Conservation (phyloP, 2,113 vertebrate species). For the Otocyon megalotis region DNA sequence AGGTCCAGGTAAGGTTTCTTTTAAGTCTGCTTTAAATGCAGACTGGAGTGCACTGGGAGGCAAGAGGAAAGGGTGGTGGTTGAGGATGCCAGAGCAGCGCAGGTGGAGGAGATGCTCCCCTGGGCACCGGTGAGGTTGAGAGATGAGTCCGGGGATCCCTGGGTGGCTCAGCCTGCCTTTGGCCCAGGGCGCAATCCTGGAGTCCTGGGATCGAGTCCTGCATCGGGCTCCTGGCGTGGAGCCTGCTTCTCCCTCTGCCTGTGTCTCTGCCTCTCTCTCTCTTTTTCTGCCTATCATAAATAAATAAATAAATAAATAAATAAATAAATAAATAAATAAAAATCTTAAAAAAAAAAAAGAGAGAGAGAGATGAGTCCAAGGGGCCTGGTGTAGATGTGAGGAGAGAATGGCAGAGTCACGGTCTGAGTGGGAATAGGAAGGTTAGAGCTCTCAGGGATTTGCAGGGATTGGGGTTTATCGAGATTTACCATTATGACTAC, state of each 20-base stretch:
- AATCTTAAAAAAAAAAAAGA: no score
- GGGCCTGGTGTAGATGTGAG: background rate
- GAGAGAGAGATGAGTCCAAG: background rate
- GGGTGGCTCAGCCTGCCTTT: no score
- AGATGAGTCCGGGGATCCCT: background rate
- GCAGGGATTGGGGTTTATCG: background rate
- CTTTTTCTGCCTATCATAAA: no score
- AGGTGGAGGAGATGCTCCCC: background rate
- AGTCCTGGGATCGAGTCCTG: no score
- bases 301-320: no score
- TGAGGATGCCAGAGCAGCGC: background rate
- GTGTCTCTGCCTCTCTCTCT: no score
- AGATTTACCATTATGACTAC: background rate
- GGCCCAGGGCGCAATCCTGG: no score
- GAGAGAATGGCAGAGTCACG: background rate
- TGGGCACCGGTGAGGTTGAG: background rate
- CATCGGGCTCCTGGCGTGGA: no score
- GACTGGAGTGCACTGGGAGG: background rate
- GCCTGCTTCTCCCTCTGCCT: no score
- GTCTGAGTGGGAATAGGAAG: background rate
- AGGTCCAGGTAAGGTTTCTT: background rate
- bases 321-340: no score
- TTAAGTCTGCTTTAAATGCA: background rate
- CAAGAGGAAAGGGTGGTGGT: background rate
- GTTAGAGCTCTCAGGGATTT: background rate